Evolutionary conservation across 2,113 vertebrate genomes (phyloP).

Genomic region (Nettapus auritus): DNA sequence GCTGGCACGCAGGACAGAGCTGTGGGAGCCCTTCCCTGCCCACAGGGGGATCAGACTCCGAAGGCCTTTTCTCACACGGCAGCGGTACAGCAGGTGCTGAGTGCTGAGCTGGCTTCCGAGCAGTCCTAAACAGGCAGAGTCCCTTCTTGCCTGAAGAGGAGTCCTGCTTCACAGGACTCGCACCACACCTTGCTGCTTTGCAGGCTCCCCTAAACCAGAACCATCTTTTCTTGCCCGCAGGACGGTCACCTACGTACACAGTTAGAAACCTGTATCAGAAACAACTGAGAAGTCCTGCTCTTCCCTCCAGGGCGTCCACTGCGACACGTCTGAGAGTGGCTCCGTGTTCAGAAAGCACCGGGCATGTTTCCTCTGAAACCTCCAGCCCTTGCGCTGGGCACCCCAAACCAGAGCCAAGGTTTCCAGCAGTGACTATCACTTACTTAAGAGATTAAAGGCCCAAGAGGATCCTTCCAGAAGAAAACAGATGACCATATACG

Average conservation of each 20-base stretch:
- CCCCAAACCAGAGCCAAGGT: background rate
- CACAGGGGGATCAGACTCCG: background rate
- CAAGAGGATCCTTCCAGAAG: background rate
- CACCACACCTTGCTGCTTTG: constrained; percentile 23
- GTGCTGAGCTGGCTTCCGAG: background rate
- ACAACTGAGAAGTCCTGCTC: background rate
- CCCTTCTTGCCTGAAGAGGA: background rate
- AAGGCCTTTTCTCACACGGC: background rate
- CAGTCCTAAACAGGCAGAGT: background rate
- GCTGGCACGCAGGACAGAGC: background rate
- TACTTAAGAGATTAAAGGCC: background rate
- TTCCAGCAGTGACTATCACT: background rate
- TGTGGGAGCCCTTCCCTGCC: background rate
- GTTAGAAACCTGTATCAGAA: constrained; percentile 49
- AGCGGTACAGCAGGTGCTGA: background rate
- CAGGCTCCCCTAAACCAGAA: constrained; percentile 51
- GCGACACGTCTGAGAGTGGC: background rate
- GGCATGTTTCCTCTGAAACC: background rate
- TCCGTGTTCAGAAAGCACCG: background rate
- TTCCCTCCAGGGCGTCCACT: background rate
- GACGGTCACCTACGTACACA: constrained; percentile 60
- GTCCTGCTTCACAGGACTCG: background rate
- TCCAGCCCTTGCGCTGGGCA: background rate
- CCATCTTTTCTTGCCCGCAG: constrained; percentile 47
- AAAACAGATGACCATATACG: background rate